Evolutionary conservation across 53 echinoderm and acorn worm species (phyloP), one percentile per base, ranked within the genome.

Genomic region (Echinarachnius parma): DNA sequence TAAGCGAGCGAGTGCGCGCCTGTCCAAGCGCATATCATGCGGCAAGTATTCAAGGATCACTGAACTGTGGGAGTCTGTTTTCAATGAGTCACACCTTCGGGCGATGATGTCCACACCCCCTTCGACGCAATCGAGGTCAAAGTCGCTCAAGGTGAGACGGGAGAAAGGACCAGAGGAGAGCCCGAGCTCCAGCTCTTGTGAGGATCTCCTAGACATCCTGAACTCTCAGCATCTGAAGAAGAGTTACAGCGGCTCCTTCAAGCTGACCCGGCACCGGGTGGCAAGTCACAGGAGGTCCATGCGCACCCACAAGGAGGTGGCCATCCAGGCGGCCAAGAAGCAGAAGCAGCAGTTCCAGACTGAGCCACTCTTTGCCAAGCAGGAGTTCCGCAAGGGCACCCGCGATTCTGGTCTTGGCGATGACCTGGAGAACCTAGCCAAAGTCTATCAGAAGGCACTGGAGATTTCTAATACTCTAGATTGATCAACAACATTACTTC

Each of bases 11-110:
- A 84, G 82, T 14, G 78, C 84, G n/a, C 66, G 90, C 13, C 80
- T 94, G 13, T 90, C 86, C 28, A 86, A 86, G 42, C 80, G 94
- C 4, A 86, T 86, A 35, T 94, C 94, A 0, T 84, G 87, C 15
- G 94, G 94, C 15, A 94, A 94, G 64, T 94, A 94, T 79, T 90
- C 94, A 8, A 50, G 64, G 4, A 66, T 90, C 32, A 48, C 90
- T 1, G 78, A 90, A 42, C 72, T 90, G 45, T 94, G 94, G 94
- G 94, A 94, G 60, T 81, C 85, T 27, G 80, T 89, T 15, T 89
- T 85, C 30, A 72, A 72, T 3, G 74, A 72, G 42, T 34, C 56
- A 3, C 74, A 72, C 19, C 16, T 72, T 1, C 74, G 57, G 74
- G 74, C 55, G 4, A 23, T 72, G 57, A 55, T 72, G 1, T 52